Evolutionary conservation across 2,888 invertebrate species (phyloP), one percentile per base, ranked within the genome.

Genomic region (Orthonevra nobilis): DNA sequence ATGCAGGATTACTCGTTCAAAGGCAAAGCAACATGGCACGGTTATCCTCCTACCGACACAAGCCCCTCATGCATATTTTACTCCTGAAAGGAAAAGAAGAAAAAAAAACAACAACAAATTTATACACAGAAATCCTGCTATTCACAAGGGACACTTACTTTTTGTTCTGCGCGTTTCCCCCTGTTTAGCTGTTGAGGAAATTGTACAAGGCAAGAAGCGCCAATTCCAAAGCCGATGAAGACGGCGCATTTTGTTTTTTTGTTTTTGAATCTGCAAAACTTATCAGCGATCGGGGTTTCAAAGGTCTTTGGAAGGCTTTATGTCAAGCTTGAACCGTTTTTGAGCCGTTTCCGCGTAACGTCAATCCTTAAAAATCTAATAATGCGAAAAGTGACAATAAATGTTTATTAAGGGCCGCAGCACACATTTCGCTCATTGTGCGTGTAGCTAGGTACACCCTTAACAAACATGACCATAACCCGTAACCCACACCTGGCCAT

Each of bases 331-430:
- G 23, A 23, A 23, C 17, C 20, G n/a, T 28, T 28, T 30, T 19
- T 14, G 58, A 28, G n/a, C n/a, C n/a, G n/a, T n/a, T n/a, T n/a
- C n/a, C n/a, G n/a, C n/a, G n/a, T 52, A 52, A 23, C 38, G 58
- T 30, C 42, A 40, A 23, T 15, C 40, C 52, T 52, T 44, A 38
- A 36, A n/a, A 66, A 58, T 34, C 68, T 46, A 63, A 73, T 54
- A 61, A 58, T 70, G 70, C 50, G 63, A 54, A 60, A 72, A 66
- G 60, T 56, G 60, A 66, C 72, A 72, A 72, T 72, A 79, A 79
- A 79, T 72, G 77, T 72, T 77, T 58, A 77, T 72, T 52, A 56
- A 44, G 44, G 10, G 40, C 60, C 15, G 46, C 63, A n/a, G n/a
- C n/a, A 58, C 44, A 32, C 56, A 50, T 56, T 61, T 40, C 23